A percentile compares a stretch with the other conserved stretches of the same genome.
Evolutionary conservation across 2,113 vertebrate genomes (phyloP).

Genomic region (Urocitellus parryii): DNA sequence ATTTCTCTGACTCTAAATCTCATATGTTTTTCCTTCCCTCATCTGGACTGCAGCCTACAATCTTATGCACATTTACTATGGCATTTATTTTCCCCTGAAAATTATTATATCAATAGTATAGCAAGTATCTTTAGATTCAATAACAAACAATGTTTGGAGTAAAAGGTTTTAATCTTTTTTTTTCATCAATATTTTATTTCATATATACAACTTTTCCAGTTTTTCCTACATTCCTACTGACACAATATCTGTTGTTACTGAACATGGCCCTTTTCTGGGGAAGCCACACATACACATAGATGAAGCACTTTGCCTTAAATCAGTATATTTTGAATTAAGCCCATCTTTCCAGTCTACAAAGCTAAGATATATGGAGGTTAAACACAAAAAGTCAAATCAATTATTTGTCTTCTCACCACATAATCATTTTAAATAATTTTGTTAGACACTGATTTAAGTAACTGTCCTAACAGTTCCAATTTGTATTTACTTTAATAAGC

Average conservation of each 20-base stretch:
- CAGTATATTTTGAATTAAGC: not conserved
- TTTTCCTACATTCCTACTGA: not conserved
- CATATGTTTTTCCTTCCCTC: not conserved
- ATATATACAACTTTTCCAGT: not conserved
- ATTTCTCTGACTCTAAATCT: not conserved
- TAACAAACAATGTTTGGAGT: not conserved
- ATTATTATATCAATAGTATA: not conserved
- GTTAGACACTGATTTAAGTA: not conserved
- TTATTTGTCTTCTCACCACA: not conserved
- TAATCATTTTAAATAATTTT: conserved; percentile 54
- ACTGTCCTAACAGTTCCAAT: not conserved
- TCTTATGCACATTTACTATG: not conserved
- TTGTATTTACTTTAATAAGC: conserved; percentile 29
- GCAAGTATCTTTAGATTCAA: not conserved
- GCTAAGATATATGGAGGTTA: not conserved
- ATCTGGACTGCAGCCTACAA: not conserved
- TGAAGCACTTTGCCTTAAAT: not conserved
- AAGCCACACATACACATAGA: not conserved
- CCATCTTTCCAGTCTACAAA: not conserved
- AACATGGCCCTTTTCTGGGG: not conserved
- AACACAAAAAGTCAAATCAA: conserved; percentile 1
- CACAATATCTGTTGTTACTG: not conserved
- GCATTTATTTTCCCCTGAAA: not conserved
- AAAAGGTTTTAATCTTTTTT: not conserved
- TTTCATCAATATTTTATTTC: conserved; percentile 7